Percentiles rank a stretch among this genome's conserved stretches.
Evolutionary conservation across 2,113 vertebrate genomes (phyloP).

Genomic region (Turdus rufiventris): DNA sequence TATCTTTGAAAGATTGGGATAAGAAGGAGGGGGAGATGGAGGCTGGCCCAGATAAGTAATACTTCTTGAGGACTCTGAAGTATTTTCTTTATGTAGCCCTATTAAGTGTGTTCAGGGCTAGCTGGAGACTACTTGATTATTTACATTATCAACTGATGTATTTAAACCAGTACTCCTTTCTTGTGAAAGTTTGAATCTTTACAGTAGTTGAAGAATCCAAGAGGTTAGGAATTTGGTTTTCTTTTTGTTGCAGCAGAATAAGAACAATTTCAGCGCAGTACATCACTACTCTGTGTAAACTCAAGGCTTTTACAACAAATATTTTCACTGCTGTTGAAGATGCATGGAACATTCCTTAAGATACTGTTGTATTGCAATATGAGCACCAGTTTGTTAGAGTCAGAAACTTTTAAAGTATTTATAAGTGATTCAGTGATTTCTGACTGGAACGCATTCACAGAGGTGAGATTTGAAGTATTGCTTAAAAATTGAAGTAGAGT

Average conservation of each 20-base stretch:
- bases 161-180: neutral
- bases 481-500: neutral
- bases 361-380: neutral
- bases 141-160: neutral
- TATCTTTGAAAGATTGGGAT: slow-evolving; percentile 30
- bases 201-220: neutral
- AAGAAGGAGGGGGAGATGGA: neutral
- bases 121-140: neutral
- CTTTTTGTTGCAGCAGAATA: neutral
- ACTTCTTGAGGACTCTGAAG: neutral
- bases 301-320: neutral
- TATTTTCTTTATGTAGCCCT: neutral
- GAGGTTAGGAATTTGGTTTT: neutral
- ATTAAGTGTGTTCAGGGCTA: neutral
- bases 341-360: neutral
- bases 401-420: neutral
- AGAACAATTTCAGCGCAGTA: neutral
- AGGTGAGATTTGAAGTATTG: neutral
- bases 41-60: neutral
- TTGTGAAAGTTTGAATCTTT: neutral
- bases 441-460: neutral
- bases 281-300: neutral
- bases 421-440: neutral
- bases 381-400: neutral
- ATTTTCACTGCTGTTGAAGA: neutral